A percentile compares a stretch with the other conserved stretches of the same genome.
Evolutionary conservation across 2,888 invertebrate genomes (phyloP).

Genomic region (Crocallis elinguaria): DNA sequence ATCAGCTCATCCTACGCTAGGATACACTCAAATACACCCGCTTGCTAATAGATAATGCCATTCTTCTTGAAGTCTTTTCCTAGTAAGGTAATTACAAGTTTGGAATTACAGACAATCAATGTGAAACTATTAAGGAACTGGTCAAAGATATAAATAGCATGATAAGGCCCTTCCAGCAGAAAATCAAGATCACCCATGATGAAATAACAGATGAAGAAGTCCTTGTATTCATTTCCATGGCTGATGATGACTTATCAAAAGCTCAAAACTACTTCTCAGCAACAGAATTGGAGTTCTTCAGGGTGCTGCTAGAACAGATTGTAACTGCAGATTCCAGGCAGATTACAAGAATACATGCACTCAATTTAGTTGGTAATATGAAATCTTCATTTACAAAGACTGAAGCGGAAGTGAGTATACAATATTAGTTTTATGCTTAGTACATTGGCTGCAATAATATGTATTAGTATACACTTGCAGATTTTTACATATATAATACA

Average conservation of each 20-base stretch:
- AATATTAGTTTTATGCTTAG: neutral
- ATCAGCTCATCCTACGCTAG: no score
- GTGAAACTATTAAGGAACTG: constrained; percentile 50
- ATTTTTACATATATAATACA: no score
- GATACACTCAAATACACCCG: no score
- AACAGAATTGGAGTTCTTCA: constrained; percentile 71
- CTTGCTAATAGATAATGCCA: no score
- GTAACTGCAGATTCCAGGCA: constrained; percentile 70
- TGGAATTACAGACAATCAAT: constrained; percentile 46
- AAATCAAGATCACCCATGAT: constrained; percentile 67
- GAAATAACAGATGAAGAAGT: constrained; percentile 68
- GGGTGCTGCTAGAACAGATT: constrained; percentile 69
- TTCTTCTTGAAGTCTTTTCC: no score
- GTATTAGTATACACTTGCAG: no score
- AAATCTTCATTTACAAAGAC: constrained; percentile 66
- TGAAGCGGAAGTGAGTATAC: constrained; percentile 67
- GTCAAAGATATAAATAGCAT: constrained; percentile 66
- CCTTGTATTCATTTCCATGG: constrained; percentile 66
- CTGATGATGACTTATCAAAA: constrained; percentile 69
- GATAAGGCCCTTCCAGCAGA: constrained; percentile 66
- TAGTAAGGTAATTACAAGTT: neutral
- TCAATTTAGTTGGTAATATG: constrained; percentile 68
- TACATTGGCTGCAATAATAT: no score
- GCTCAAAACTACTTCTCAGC: constrained; percentile 68
- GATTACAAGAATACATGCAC: constrained; percentile 66